These are phyloP conservation scores for Nomada ferruginata DNA, from an alignment of 2,888 invertebrate species.

Conservation along the genomic window DNA sequence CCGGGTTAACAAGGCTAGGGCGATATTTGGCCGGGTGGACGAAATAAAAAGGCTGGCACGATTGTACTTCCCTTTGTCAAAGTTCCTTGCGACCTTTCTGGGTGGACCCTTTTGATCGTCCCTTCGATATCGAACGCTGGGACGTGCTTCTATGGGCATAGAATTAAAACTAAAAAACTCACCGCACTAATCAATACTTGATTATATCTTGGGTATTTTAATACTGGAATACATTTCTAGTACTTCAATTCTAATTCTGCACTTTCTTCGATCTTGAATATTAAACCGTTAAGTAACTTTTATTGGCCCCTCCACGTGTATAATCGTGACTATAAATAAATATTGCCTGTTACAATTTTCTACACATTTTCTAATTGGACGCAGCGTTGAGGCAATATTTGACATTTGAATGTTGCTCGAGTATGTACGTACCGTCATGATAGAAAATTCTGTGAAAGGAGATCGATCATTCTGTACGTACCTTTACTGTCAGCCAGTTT, in stretches of 20 bases:
- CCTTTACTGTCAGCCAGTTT: neutral
- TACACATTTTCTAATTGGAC: too few relatives aligned
- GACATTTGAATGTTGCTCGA: too few relatives aligned
- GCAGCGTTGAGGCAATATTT: too few relatives aligned
- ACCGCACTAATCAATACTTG: neutral
- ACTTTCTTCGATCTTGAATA: neutral
- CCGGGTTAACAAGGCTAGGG: slow-evolving; percentile 17
- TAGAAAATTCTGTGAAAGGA: neutral
- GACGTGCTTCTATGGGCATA: neutral
- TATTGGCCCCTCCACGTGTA: too few relatives aligned
- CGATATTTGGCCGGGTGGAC: slow-evolving; percentile 8
- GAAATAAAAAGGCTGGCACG: slow-evolving; percentile 56
- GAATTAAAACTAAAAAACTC: neutral
- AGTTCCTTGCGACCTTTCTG: slow-evolving; percentile 41
- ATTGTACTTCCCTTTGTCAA: slow-evolving; percentile 52
- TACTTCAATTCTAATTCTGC: neutral
- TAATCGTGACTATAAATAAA: too few relatives aligned
- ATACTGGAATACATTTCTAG: neutral
- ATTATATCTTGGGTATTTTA: neutral
- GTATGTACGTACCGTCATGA: too few relatives aligned
- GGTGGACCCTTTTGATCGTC: slow-evolving; percentile 23
- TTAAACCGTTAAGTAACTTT: too few relatives aligned
- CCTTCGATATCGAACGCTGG: neutral
- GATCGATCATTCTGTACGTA: neutral
- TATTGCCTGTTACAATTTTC: too few relatives aligned